Base-by-base conservation (phyloP, 2,888 invertebrate genomes). In the Stenoptilia bipunctidactyla region DNA sequence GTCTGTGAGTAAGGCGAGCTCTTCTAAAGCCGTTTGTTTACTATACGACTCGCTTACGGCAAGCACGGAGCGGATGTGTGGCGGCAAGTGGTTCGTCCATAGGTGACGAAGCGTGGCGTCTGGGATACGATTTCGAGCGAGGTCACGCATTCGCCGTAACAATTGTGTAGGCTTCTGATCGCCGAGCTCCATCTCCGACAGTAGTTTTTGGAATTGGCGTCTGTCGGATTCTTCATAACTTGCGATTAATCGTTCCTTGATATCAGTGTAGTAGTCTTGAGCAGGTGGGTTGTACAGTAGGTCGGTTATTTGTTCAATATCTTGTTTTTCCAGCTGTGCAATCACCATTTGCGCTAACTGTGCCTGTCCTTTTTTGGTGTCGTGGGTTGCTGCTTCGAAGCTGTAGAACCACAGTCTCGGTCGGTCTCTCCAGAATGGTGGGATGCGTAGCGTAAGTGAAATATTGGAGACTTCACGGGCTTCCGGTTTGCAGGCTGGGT, bases 321-420 rank as follows among this genome's bases (percentile, higher is more conserved):
- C 30, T n/a, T n/a, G 9, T n/a, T 30, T 30, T 3, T 30, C 30
- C n/a, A 30, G 10, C 12, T 4, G 30, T 9, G 30, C 30, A n/a
- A 30, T 30, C 4, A 30, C 30, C 30, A 30, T 30, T 12, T 30
- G 30, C 12, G 30, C 30, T 10, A 30, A 30, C 12, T 30, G 30
- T 30, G n/a, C 9, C 30, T 30, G 15, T 13, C 37, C 38, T 30
- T 25, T 37, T 14, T 41, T 41, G 4, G 37, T 25, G 10, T 41
- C 38, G 38, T 13, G 15, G 13, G 41, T 41, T 6, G 41, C 35
- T 3, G 41, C 41, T 41, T 41, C 41, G 14, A 38, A 41, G 10
- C 34, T 41, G 34, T 37, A 15, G 25, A 41, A 41, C 41, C 41
- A 41, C 34, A 41, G 27, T 4, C 41, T 30, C 9, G 37, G 37